Conservation (phyloP, 2,113 vertebrate genomes). For the Athene noctua region DNA sequence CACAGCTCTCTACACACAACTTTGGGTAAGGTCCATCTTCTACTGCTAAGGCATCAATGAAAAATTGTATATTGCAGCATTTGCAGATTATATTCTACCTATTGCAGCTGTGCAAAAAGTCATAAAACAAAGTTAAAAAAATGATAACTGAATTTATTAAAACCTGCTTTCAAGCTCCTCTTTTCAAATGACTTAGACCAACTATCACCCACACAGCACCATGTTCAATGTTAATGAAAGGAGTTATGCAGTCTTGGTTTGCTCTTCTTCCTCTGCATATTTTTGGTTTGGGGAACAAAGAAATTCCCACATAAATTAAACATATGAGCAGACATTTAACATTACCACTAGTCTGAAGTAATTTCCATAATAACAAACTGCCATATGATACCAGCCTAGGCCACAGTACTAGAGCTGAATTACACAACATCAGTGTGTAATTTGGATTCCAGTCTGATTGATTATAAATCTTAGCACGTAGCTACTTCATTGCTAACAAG, state of each 20-base stretch:
- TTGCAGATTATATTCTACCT: background rate
- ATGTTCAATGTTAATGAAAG: background rate
- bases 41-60: background rate
- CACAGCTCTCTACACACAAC: background rate
- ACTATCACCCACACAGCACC: conserved; percentile 5
- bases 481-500: background rate
- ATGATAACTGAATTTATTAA: background rate
- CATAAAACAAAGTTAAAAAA: background rate
- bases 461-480: background rate
- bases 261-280: background rate
- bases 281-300: conserved; percentile 36
- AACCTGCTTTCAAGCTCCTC: background rate
- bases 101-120: background rate
- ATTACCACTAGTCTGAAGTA: background rate
- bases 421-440: background rate
- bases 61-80: background rate
- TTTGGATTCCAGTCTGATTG: background rate
- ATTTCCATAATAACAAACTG: conserved; percentile 37
- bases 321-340: conserved; percentile 35
- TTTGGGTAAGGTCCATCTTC: conserved; percentile 5
- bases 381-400: conserved; percentile 10
- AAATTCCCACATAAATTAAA: background rate
- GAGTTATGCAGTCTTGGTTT: background rate
- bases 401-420: background rate
- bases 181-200: background rate